phyloP scores from a whole-genome alignment of 2,888 invertebrate genomes.

The Agapostemon virescens region DNA sequence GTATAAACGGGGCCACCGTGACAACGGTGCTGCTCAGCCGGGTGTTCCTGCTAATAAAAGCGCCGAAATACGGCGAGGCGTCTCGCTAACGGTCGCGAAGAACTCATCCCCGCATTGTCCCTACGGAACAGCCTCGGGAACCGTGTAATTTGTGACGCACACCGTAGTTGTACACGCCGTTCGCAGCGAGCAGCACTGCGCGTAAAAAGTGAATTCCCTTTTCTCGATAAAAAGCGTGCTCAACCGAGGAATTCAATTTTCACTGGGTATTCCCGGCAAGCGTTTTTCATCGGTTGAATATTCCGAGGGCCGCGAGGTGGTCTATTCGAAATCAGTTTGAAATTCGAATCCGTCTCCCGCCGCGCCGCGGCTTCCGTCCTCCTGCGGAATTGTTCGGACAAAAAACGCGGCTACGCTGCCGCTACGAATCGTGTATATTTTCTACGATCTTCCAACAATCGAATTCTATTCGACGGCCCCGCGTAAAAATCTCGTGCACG shows the following conservation, averaged over 20 bases:
- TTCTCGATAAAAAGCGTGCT: conserved; percentile 1
- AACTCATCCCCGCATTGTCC: conserved; percentile 23
- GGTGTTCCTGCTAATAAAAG: conserved; percentile 61
- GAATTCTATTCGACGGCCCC: not conserved
- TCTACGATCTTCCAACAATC: not conserved
- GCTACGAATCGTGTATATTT: not conserved
- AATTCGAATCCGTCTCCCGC: conserved; percentile 18
- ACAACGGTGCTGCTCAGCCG: conserved; percentile 55
- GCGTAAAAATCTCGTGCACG: not conserved
- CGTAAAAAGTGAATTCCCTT: conserved; percentile 16
- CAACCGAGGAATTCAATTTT: conserved; percentile 23
- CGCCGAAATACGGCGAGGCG: conserved; percentile 52
- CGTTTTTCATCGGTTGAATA: conserved; percentile 16
- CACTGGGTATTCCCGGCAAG: not conserved
- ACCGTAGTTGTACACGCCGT: not conserved
- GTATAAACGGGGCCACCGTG: conserved; percentile 67
- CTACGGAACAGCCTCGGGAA: conserved; percentile 18
- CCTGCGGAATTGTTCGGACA: not conserved
- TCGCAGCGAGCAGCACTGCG: not conserved
- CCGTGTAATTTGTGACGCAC: conserved; percentile 37
- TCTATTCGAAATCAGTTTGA: conserved; percentile 22
- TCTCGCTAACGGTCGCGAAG: conserved; percentile 44
- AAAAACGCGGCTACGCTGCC: not conserved
- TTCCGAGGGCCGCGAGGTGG: not conserved
- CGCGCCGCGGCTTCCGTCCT: not conserved